phyloP scores from a whole-genome alignment of 2,888 invertebrate species.

The Eristalinus aeneus region DNA sequence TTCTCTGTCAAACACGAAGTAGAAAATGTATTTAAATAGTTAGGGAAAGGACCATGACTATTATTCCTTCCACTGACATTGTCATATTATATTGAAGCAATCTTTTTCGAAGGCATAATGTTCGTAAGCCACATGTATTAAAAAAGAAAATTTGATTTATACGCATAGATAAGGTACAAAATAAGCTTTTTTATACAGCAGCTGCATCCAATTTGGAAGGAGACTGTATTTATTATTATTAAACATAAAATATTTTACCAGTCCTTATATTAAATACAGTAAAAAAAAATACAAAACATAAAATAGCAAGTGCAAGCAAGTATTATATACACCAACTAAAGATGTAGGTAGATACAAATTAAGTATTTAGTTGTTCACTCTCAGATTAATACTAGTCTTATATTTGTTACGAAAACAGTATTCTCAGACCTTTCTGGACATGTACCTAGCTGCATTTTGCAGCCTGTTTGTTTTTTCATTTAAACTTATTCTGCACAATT shows the following conservation, averaged over 20 bases:
- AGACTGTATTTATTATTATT: background rate
- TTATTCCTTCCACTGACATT: too few relatives aligned
- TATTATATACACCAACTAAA: background rate
- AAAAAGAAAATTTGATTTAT: too few relatives aligned
- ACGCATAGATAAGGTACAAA: too few relatives aligned
- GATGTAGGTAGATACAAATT: background rate
- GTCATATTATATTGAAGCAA: too few relatives aligned
- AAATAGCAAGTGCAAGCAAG: background rate
- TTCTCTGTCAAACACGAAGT: too few relatives aligned
- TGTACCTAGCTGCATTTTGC: slow-evolving; percentile 85
- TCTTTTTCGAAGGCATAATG: too few relatives aligned
- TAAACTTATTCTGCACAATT: slow-evolving; percentile 74
- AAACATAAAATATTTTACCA: background rate
- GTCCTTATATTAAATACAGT: background rate
- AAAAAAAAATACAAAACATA: background rate
- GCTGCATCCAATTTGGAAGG: background rate
- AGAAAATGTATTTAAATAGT: too few relatives aligned
- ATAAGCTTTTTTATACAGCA: too few relatives aligned
- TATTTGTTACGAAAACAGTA: background rate
- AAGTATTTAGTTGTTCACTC: background rate
- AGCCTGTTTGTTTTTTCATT: slow-evolving; percentile 84
- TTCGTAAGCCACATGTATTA: too few relatives aligned
- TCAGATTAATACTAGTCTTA: background rate
- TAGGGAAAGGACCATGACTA: too few relatives aligned
- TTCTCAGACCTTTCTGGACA: slow-evolving; percentile 84